Percentiles rank a stretch among this genome's conserved stretches.
phyloP scores from a whole-genome alignment of 2,888 invertebrate genomes.

The Parnassius smintheus region DNA sequence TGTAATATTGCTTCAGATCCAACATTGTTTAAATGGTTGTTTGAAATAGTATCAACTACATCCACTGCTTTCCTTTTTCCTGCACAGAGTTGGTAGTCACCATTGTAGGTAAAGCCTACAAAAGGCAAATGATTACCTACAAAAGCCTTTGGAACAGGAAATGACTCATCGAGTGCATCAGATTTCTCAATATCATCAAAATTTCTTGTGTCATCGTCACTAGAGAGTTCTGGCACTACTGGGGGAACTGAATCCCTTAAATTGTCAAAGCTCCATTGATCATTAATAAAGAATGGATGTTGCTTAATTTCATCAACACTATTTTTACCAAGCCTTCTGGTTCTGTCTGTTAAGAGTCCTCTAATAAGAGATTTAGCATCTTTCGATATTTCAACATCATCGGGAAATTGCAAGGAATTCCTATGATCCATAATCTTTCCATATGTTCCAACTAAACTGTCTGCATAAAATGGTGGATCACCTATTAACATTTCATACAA shows the following conservation, averaged over 20 bases:
- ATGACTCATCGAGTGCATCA: slow-evolving; percentile 94
- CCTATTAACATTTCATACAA: slow-evolving; percentile 99
- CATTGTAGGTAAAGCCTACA: slow-evolving; percentile 98
- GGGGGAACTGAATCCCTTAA: slow-evolving; percentile 97
- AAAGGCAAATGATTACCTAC: slow-evolving; percentile 99
- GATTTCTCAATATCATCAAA: slow-evolving; percentile 99
- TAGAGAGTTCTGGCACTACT: slow-evolving; percentile 95
- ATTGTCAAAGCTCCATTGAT: slow-evolving; percentile 98
- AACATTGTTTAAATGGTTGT: slow-evolving; percentile 83
- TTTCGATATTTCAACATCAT: slow-evolving; percentile 95
- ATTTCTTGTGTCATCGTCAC: slow-evolving; percentile 99
- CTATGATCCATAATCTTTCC: slow-evolving; percentile 99
- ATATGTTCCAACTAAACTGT: slow-evolving; percentile 98
- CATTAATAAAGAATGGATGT: slow-evolving; percentile 97
- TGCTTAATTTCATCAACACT: slow-evolving; percentile 97
- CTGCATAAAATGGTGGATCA: slow-evolving; percentile 99
- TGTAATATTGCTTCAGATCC: slow-evolving; percentile 84
- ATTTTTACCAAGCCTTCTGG: slow-evolving; percentile 92
- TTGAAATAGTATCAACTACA: slow-evolving; percentile 82
- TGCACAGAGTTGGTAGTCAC: slow-evolving; percentile 90
- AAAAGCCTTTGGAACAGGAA: slow-evolving; percentile 98
- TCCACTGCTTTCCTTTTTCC: slow-evolving; percentile 74
- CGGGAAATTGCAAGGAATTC: slow-evolving; percentile 96
- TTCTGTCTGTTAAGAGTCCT: slow-evolving; percentile 95
- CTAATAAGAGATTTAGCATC: slow-evolving; percentile 94